Base-by-base conservation (phyloP, 2,113 vertebrate genomes). In the Bujurquina vittata region DNA sequence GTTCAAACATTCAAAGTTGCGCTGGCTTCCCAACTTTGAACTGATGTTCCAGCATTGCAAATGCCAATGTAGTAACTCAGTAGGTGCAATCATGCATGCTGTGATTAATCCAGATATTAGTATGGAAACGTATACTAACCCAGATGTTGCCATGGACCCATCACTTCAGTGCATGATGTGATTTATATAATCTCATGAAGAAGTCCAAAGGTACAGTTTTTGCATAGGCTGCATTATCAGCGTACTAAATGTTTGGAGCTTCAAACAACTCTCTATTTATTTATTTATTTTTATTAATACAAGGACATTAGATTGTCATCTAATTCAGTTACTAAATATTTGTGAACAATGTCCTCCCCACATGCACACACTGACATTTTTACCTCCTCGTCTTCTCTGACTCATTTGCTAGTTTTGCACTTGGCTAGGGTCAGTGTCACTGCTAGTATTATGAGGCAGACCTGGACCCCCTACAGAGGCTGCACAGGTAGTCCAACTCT, bases 41-140 rank as follows among this genome's bases (percentile, higher is more conserved):
- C 26, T 1, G 46, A 80, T 3, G 14, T 69, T 62, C 26, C 37
- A n/a, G 8, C 26, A 5, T 7, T 7, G 55, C n/a, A 67, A 26
- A 85, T 43, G 37, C 18, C 20, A n/a, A 54, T 26, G 11, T 8
- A 2, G 46, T n/a, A 73, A 3, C 1, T 75, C 55, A 33, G 31
- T 5, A 3, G 9, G 31, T 62, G 55, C 37, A 37, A n/a, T 63
- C 8, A 1, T 76, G 40, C 15, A 76, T 5, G 9, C 43, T 15
- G 1, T 37, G 9, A 20, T 18, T 78, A 20, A 7, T 69, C 29
- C 55, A 75, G 65, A 60, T 26, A 75, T 58, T 10, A 26, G 43
- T n/a, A 56, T 31, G n/a, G 54, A 78, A 78, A 52, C 57, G 37
- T 40, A 35, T 74, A 81, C 57, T 14, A 49, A 80, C 56, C 23